These are phyloP conservation scores for Mirounga angustirostris DNA, from an alignment of 2,113 vertebrate genomes.

Conservation along the genomic window DNA sequence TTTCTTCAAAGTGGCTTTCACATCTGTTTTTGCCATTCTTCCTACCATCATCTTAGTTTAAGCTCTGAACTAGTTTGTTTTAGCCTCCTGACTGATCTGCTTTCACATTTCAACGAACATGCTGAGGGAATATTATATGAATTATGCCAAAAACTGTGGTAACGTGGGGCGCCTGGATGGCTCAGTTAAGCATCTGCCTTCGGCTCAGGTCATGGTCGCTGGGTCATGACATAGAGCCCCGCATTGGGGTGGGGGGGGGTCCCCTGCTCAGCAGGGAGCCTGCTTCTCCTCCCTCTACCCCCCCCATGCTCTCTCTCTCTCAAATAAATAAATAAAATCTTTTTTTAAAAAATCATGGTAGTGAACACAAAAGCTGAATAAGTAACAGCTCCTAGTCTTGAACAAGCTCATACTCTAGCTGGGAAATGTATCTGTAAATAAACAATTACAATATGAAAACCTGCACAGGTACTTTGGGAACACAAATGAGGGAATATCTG, in stretches of 20 bases:
- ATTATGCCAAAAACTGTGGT: background rate
- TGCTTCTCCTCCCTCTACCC: background rate
- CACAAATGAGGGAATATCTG: slow-evolving; percentile 26
- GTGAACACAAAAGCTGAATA: slow-evolving; percentile 32
- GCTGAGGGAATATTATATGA: background rate
- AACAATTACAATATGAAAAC: slow-evolving; percentile 38
- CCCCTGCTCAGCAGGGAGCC: background rate
- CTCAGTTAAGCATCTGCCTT: background rate
- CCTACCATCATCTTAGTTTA: background rate
- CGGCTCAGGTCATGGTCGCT: background rate
- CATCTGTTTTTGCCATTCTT: background rate
- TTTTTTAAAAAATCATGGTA: background rate
- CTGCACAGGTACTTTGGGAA: background rate
- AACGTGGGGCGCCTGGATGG: background rate
- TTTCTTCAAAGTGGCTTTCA: background rate
- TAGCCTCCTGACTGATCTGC: background rate
- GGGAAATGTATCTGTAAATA: background rate
- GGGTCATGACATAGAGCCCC: background rate
- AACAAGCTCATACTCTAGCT: background rate
- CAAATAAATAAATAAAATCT: background rate
- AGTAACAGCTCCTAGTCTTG: background rate
- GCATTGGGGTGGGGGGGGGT: too few relatives aligned
- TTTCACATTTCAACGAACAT: slow-evolving; percentile 23
- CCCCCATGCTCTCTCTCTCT: background rate
- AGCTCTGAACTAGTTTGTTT: background rate